Evolutionary conservation across 1,140 invertebrate genomes (phyloP).

Genomic region (Bradysia coprophila): DNA sequence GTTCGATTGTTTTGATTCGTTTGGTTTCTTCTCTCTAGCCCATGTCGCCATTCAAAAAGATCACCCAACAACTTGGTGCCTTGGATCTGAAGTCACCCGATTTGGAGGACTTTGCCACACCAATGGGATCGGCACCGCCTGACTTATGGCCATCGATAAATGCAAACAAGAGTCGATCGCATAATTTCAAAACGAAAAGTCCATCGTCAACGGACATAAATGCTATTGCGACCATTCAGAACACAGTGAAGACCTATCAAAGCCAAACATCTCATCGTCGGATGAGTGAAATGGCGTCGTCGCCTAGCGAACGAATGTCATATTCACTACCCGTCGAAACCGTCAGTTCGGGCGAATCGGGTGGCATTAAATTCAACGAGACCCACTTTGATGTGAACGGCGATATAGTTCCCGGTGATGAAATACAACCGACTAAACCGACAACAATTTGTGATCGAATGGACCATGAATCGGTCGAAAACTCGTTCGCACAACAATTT

Average conservation of each 20-base stretch:
- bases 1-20: not conserved
- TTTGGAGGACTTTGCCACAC: conserved; percentile 49
- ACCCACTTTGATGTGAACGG: conserved; percentile 7
- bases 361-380: conserved; percentile 3
- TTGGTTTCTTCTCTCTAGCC: no score
- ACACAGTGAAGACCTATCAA: conserved; percentile 19
- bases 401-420: conserved; percentile 7
- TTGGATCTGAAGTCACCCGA: conserved; percentile 50
- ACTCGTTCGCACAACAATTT: conserved; percentile 1
- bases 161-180: conserved; percentile 5
- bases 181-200: conserved; percentile 11
- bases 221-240: conserved; percentile 17
- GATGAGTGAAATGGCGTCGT: no score
- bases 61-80: conserved; percentile 53
- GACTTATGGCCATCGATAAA: conserved; percentile 33
- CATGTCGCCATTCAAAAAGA: conserved; percentile 51
- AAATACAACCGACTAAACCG: no score
- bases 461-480: no score
- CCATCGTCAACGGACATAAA: conserved; percentile 19
- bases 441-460: no score
- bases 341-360: not conserved
- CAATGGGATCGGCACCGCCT: conserved; percentile 37
- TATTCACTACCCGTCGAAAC: conserved; percentile 1
- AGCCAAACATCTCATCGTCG: no score
- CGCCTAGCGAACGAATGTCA: conserved; percentile 2